Percentiles rank a stretch among this genome's conserved stretches.
Conservation (phyloP, 2,888 invertebrate species). For the Pachydiplax longipennis region DNA sequence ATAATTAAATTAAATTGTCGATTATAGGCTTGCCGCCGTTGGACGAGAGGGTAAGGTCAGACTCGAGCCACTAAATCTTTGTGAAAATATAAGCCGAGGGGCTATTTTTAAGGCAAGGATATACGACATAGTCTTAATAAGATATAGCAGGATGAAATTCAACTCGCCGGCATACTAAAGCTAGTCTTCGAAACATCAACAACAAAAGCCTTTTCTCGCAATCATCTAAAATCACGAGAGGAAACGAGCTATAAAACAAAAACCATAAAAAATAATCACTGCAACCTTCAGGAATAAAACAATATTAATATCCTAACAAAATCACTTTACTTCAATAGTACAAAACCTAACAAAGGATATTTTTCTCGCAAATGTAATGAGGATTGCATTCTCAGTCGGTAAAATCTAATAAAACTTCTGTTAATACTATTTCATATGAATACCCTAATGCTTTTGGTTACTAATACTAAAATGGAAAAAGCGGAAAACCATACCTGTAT, state of each 20-base stretch:
- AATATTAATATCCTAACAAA: too few species aligned
- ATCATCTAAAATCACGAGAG: background rate
- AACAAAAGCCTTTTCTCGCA: background rate
- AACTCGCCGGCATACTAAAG: background rate
- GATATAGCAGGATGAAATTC: background rate
- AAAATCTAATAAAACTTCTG: background rate
- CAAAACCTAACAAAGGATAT: background rate
- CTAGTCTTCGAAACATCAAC: background rate
- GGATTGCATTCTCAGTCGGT: background rate
- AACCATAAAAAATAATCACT: too few species aligned
- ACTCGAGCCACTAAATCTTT: background rate
- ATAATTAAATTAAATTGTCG: background rate
- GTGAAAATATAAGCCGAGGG: background rate
- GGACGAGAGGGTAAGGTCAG: background rate
- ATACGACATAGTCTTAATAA: background rate
- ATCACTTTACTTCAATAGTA: background rate
- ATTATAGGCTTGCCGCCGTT: background rate
- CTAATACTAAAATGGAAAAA: background rate
- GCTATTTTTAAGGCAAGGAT: background rate
- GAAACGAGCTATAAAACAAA: too few species aligned
- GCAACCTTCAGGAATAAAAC: too few species aligned
- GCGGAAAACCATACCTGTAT: background rate
- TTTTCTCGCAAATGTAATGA: background rate
- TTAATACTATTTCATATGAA: background rate
- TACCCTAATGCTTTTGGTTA: background rate